A percentile compares a stretch with the other conserved stretches of the same genome.
phyloP scores from a whole-genome alignment of 2,797 vertebrate species.

The Aeoliscus strigatus region DNA sequence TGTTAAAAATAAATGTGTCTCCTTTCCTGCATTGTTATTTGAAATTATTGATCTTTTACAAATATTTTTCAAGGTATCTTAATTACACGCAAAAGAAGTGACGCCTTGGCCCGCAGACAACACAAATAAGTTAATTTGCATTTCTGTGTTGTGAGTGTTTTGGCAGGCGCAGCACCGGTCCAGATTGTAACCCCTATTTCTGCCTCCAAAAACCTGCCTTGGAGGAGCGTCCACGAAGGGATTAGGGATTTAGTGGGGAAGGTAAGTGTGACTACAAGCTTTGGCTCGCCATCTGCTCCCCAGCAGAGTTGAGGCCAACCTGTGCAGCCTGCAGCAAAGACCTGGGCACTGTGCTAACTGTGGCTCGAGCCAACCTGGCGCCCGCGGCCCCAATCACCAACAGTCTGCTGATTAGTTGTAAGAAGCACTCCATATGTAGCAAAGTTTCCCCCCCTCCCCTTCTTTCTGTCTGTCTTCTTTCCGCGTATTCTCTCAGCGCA shows the following conservation, averaged over 20 bases:
- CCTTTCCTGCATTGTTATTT: constrained; percentile 53
- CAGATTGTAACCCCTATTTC: constrained; percentile 99
- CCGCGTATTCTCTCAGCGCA: constrained; percentile 50
- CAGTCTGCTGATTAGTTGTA: constrained; percentile 99
- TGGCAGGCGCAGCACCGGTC: constrained; percentile 92
- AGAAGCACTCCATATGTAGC: constrained; percentile 98
- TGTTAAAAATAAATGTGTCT: background rate
- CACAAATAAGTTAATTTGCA: constrained; percentile 99
- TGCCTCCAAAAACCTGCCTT: constrained; percentile 99
- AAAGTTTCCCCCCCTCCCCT: constrained; percentile 61
- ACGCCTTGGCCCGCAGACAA: constrained; percentile 93
- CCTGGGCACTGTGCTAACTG: constrained; percentile 94
- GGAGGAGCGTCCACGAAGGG: constrained; percentile 99
- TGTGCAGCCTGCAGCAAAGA: constrained; percentile 99
- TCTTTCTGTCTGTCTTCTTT: constrained; percentile 45
- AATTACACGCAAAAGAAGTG: constrained; percentile 89
- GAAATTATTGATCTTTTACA: constrained; percentile 73
- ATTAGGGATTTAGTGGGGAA: constrained; percentile 99
- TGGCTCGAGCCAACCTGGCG: constrained; percentile 93
- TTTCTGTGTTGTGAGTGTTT: constrained; percentile 96
- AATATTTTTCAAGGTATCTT: constrained; percentile 98
- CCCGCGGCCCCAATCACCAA: constrained; percentile 88
- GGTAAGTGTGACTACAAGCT: constrained; percentile 99
- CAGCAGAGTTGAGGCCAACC: constrained; percentile 99
- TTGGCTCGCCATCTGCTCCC: constrained; percentile 99